Evolutionary conservation across 2,113 vertebrate species (phyloP).

Genomic region (Petromus typicus): DNA sequence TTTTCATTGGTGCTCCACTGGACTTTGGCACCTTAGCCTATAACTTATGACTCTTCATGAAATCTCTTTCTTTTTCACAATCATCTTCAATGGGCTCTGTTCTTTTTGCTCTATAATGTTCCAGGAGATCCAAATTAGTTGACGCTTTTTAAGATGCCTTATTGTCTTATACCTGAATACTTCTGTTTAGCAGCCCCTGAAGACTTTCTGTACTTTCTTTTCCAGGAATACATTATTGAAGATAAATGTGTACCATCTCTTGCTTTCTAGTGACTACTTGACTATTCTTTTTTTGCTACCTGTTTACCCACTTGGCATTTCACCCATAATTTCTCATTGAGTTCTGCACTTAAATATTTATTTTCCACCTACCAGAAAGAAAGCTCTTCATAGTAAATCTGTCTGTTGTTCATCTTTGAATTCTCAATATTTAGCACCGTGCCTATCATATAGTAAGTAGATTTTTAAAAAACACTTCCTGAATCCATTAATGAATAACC

Average conservation of each 20-base stretch:
- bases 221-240: not conserved
- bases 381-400: not conserved
- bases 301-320: not conserved
- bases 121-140: not conserved
- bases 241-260: not conserved
- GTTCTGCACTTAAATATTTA: not conserved
- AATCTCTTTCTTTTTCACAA: not conserved
- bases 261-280: not conserved
- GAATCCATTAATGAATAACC: not conserved
- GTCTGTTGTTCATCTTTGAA: not conserved
- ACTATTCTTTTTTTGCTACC: not conserved
- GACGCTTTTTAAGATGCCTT: not conserved
- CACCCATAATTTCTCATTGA: not conserved
- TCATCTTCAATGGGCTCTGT: not conserved
- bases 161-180: not conserved
- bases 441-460: not conserved
- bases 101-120: not conserved
- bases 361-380: not conserved
- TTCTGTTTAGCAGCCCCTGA: conserved; percentile 33
- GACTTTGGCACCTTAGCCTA: not conserved
- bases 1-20: not conserved
- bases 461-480: not conserved
- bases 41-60: not conserved
- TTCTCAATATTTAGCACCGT: not conserved
- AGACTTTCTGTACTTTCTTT: not conserved